These are phyloP conservation scores for Lepus timidus DNA, from an alignment of 2,113 vertebrate species.

Conservation along the genomic window DNA sequence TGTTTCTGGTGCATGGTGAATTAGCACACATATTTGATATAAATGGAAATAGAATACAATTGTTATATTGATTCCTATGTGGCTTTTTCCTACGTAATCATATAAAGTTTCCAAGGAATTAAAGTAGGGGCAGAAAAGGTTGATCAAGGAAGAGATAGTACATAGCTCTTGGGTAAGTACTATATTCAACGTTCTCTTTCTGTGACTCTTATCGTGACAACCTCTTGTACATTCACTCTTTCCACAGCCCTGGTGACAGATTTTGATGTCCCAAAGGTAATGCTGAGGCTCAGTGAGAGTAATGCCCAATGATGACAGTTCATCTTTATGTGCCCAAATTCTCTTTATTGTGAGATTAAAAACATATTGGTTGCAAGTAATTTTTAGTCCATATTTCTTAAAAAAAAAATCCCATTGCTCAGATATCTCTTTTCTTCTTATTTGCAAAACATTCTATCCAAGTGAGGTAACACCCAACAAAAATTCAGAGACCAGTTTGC, in stretches of 20 bases:
- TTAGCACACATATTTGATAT: not conserved
- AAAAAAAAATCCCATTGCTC: not conserved
- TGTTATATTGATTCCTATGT: not conserved
- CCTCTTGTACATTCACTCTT: not conserved
- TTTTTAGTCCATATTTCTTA: not conserved
- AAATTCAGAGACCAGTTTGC: not conserved
- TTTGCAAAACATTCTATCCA: not conserved
- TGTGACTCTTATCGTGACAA: not conserved
- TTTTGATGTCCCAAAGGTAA: not conserved
- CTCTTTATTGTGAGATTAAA: not conserved
- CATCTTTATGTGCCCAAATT: not conserved
- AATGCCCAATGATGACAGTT: not conserved
- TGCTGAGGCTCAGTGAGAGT: not conserved
- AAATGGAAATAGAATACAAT: not conserved
- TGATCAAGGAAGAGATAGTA: not conserved
- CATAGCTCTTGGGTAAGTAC: not conserved
- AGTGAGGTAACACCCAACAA: not conserved
- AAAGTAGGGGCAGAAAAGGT: not conserved
- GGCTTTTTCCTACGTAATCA: not conserved
- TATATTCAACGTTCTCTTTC: not conserved
- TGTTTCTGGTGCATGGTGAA: not conserved
- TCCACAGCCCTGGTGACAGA: not conserved
- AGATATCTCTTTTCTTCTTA: not conserved
- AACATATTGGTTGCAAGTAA: not conserved
- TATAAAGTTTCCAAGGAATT: not conserved